phyloP scores from a whole-genome alignment of 1,140 invertebrate genomes.

The Chrysoperla carnea region DNA sequence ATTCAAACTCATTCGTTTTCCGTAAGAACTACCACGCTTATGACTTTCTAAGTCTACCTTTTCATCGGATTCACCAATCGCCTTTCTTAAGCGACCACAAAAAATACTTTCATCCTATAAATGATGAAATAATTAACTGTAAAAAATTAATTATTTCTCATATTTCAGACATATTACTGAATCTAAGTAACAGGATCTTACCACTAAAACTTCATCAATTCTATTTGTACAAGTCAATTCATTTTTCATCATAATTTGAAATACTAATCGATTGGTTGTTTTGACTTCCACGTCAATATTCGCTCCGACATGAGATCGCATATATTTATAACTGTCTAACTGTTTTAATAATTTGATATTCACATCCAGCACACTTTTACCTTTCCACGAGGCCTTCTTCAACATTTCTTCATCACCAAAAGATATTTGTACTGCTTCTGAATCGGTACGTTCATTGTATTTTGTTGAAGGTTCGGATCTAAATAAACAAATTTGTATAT shows the following conservation, averaged over 20 bases:
- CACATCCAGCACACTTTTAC: no score
- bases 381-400: neutral
- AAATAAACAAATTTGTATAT: slow-evolving; percentile 1
- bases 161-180: no score
- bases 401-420: slow-evolving; percentile 5
- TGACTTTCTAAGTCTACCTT: slow-evolving; percentile 42
- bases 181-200: neutral
- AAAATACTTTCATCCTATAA: slow-evolving; percentile 28
- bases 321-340: no score
- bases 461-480: slow-evolving; percentile 2
- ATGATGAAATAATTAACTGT: neutral
- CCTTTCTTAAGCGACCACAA: slow-evolving; percentile 31
- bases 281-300: no score
- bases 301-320: no score
- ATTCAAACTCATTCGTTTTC: slow-evolving; percentile 45
- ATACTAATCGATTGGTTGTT: no score
- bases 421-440: slow-evolving; percentile 6
- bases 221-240: no score
- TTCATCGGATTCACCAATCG: slow-evolving; percentile 36
- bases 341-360: no score
- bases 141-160: no score
- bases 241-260: no score
- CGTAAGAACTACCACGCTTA: slow-evolving; percentile 48
- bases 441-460: slow-evolving; percentile 10
- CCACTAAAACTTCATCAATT: no score